Percentiles rank a stretch among this genome's conserved stretches.
These are phyloP conservation scores for Manacus vitellinus DNA, from an alignment of 2,113 vertebrate genomes.

Conservation along the genomic window DNA sequence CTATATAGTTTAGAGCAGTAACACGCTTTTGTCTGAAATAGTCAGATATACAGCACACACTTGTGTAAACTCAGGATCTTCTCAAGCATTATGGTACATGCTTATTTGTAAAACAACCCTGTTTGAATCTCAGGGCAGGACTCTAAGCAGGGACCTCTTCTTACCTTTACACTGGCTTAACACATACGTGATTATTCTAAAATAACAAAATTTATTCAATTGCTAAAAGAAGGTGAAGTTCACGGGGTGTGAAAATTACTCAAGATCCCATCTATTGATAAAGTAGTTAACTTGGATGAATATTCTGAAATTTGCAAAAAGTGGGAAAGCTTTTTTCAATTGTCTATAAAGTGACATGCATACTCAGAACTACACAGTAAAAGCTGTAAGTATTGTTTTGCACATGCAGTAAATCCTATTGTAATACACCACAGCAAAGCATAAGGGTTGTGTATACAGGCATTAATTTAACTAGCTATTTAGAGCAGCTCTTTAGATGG, in stretches of 20 bases:
- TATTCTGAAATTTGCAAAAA: background rate
- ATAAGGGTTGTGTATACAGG: background rate
- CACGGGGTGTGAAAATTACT: background rate
- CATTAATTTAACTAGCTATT: background rate
- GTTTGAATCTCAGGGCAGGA: background rate
- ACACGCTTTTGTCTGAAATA: background rate
- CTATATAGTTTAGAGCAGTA: background rate
- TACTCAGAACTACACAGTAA: background rate
- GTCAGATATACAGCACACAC: background rate
- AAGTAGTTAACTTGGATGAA: background rate
- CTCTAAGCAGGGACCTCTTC: background rate
- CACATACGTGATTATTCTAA: background rate
- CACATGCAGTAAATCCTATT: background rate
- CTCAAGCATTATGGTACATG: background rate
- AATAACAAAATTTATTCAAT: background rate
- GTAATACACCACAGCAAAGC: background rate
- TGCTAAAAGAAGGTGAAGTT: background rate
- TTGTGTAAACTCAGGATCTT: background rate
- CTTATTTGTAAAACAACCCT: background rate
- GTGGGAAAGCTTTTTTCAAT: background rate
- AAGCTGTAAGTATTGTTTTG: background rate
- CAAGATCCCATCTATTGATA: background rate
- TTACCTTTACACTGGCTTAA: background rate
- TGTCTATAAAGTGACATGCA: accelerated
- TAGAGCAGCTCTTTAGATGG: background rate